A percentile compares a stretch with the other conserved stretches of the same genome.
phyloP scores from a whole-genome alignment of 2,797 vertebrate species.

The Anisognathus igniventris region DNA sequence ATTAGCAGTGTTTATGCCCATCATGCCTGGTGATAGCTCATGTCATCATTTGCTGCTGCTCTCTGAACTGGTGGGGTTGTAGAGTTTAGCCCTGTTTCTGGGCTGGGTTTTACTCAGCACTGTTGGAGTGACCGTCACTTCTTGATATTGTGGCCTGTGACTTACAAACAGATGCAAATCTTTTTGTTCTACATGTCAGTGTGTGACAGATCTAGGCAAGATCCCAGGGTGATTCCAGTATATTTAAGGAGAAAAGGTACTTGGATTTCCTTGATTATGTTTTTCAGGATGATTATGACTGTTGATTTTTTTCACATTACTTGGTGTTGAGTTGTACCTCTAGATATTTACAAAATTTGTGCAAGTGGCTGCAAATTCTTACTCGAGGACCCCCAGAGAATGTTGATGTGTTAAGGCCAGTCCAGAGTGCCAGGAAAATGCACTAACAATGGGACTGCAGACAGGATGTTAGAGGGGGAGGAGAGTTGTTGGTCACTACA shows the following conservation, averaged over 20 bases:
- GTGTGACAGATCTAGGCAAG: not conserved
- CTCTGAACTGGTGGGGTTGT: not conserved
- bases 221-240: not conserved
- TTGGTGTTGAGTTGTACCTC: not conserved
- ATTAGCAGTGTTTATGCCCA: not conserved
- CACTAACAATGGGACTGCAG: rapidly evolving
- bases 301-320: not conserved
- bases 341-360: not conserved
- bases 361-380: not conserved
- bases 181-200: not conserved
- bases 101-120: not conserved
- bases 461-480: not conserved
- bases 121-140: not conserved
- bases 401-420: not conserved
- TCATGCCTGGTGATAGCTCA: not conserved
- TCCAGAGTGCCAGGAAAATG: not conserved
- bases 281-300: not conserved
- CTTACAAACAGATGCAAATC: not conserved
- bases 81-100: not conserved
- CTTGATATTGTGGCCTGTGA: not conserved
- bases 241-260: not conserved
- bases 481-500: not conserved
- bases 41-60: not conserved
- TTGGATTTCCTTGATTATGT: not conserved
- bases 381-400: rapidly evolving